Conservation (phyloP, 2,797 vertebrate species). For the Myotis findleyi region DNA sequence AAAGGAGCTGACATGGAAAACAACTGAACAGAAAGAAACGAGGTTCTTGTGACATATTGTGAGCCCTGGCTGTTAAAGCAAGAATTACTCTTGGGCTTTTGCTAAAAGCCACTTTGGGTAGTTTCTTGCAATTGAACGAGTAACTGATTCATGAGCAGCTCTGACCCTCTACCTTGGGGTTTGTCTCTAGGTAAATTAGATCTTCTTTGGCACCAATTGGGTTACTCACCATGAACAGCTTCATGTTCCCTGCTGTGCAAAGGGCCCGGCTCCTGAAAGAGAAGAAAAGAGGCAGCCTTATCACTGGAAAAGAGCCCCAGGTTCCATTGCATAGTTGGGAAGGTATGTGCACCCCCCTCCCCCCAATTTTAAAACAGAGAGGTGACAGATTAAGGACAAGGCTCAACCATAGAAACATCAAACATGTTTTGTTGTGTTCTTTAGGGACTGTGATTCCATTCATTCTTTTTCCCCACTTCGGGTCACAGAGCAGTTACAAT, state of each 20-base stretch:
- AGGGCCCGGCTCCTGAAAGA: constrained; percentile 59
- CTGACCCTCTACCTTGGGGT: neutral
- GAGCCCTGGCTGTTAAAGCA: neutral
- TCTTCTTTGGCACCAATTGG: neutral
- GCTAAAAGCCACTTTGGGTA: neutral
- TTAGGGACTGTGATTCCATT: neutral
- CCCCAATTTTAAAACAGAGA: neutral
- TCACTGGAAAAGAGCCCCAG: neutral
- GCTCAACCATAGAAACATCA: neutral
- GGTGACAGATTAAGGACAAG: neutral
- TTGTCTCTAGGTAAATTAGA: neutral
- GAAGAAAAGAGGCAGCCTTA: neutral
- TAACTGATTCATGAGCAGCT: neutral
- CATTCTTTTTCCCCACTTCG: neutral
- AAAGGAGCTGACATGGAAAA: neutral
- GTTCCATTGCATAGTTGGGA: neutral
- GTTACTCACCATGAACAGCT: constrained; percentile 50
- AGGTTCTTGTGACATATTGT: neutral
- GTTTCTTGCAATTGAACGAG: neutral
- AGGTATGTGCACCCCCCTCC: neutral
- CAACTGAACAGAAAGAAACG: neutral
- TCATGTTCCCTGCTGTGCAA: neutral
- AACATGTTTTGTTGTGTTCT: neutral
- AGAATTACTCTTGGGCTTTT: neutral
- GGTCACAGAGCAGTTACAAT: neutral